phyloP scores from a whole-genome alignment of 2,888 invertebrate genomes.

The Leptopterna dolabrata region DNA sequence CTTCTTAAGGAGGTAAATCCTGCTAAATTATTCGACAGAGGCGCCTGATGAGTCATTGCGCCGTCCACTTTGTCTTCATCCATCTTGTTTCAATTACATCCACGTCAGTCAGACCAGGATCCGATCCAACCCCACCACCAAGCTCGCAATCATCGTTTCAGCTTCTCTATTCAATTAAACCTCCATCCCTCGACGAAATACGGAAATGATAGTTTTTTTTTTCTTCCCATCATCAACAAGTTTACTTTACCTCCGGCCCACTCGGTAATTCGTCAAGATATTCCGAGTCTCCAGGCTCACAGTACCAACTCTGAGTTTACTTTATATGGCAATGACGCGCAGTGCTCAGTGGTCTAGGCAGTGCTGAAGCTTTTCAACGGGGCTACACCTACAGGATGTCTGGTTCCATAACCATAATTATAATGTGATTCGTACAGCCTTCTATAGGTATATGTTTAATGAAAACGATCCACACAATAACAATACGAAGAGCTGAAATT shows the following conservation, averaged over 20 bases:
- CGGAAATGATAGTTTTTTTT: background rate
- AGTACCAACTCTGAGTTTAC: too few relatives aligned
- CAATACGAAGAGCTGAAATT: too few relatives aligned
- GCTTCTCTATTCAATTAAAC: background rate
- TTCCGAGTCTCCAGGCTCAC: too few relatives aligned
- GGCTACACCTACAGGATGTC: too few relatives aligned
- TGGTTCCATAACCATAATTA: too few relatives aligned
- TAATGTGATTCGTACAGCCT: too few relatives aligned
- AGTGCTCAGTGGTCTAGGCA: too few relatives aligned
- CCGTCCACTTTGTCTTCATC: conserved; percentile 39
- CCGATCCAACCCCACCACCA: background rate
- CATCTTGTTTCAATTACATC: conserved; percentile 39
- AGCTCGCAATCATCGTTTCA: background rate
- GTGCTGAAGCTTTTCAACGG: too few relatives aligned
- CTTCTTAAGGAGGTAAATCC: background rate
- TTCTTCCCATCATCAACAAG: background rate
- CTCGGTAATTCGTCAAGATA: too few relatives aligned
- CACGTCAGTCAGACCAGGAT: conserved; percentile 21
- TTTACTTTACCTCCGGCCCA: background rate
- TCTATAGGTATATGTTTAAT: too few relatives aligned
- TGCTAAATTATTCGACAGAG: conserved; percentile 23
- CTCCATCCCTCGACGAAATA: background rate
- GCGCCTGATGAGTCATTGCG: conserved; percentile 16
- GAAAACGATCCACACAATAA: too few relatives aligned
- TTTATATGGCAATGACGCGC: too few relatives aligned